A percentile compares a stretch with the other conserved stretches of the same genome.
phyloP scores from a whole-genome alignment of 2,797 vertebrate genomes.

The Peromyscus melanophrys region DNA sequence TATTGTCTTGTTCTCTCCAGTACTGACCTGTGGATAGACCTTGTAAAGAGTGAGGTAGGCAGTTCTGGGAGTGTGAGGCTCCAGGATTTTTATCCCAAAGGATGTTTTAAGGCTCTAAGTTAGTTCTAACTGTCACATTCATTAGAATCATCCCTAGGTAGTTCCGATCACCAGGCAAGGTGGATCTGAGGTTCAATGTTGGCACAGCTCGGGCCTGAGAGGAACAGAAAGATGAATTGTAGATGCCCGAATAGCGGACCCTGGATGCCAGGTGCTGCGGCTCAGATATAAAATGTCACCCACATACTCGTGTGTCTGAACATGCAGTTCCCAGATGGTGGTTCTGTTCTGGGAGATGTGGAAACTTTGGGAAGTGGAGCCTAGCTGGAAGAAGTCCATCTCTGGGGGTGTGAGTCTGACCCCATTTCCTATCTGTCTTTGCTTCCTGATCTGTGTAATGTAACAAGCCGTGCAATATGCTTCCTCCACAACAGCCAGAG shows the following conservation, averaged over 20 bases:
- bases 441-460: background rate
- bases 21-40: background rate
- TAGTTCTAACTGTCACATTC: background rate
- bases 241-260: background rate
- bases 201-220: background rate
- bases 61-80: rapidly evolving
- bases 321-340: background rate
- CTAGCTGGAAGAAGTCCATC: slow-evolving; percentile 10
- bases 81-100: rapidly evolving
- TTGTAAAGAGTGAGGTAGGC: background rate
- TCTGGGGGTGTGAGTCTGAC: background rate
- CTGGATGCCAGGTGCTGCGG: too few species aligned
- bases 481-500: background rate
- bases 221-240: background rate
- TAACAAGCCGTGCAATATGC: background rate
- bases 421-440: background rate
- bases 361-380: background rate
- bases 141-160: background rate
- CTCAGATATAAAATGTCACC: background rate
- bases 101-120: rapidly evolving
- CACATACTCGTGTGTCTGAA: background rate
- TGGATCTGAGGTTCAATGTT: background rate
- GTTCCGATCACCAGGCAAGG: background rate
- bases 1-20: background rate
- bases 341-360: background rate